phyloP scores from a whole-genome alignment of 2,797 vertebrate genomes.

The Loriculus beryllinus region DNA sequence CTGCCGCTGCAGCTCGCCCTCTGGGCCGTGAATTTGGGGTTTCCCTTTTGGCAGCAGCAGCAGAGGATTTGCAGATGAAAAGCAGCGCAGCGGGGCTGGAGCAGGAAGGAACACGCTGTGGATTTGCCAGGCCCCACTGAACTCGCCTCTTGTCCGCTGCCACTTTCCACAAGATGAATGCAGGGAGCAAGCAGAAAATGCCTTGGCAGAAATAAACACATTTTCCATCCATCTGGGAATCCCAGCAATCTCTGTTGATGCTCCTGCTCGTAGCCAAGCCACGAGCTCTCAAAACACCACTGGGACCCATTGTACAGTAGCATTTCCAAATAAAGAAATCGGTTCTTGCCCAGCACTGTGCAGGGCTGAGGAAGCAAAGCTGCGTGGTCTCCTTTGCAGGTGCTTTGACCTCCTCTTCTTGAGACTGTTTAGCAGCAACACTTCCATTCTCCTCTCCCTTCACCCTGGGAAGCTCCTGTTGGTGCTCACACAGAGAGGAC shows the following conservation, averaged over 20 bases:
- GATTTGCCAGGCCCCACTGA: not conserved
- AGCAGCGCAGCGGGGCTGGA: not conserved
- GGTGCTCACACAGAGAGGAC: not conserved
- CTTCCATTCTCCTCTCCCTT: not conserved
- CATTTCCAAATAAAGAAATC: not conserved
- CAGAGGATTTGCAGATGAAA: not conserved
- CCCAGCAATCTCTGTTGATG: not conserved
- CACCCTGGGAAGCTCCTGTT: not conserved
- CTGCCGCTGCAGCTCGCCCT: not conserved
- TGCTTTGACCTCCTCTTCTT: not conserved
- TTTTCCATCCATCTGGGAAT: not conserved
- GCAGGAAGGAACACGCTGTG: not conserved
- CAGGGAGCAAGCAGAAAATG: not conserved
- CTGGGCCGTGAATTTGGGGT: not conserved
- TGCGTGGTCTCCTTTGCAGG: not conserved
- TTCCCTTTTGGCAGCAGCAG: not conserved
- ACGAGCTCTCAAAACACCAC: not conserved
- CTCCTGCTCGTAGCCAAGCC: not conserved
- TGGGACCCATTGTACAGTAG: not conserved
- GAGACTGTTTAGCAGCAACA: not conserved
- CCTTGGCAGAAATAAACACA: not conserved
- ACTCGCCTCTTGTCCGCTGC: not conserved
- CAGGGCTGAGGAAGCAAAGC: not conserved
- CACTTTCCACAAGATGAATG: not conserved
- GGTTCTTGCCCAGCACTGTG: not conserved